phyloP scores from a whole-genome alignment of 2,113 vertebrate genomes.

The Myotis brandtii region DNA sequence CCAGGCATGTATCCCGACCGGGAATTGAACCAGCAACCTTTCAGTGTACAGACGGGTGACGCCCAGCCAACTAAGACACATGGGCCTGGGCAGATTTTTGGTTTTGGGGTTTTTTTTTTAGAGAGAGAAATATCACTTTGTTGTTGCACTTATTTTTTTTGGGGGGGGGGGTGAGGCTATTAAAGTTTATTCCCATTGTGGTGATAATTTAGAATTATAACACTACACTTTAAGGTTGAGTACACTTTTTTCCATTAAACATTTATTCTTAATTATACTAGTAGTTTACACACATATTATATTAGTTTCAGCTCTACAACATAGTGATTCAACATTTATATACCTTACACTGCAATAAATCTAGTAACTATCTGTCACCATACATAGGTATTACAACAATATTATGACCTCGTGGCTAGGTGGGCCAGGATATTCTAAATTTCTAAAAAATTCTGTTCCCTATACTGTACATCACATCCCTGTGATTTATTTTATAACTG shows the following conservation, averaged over 20 bases:
- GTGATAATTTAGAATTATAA: neutral
- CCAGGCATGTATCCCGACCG: neutral
- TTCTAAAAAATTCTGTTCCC: slow-evolving; percentile 19
- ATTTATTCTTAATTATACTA: neutral
- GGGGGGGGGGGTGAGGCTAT: neutral
- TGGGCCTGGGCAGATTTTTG: too few relatives aligned
- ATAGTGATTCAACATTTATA: neutral
- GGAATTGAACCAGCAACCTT: neutral
- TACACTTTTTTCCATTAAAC: neutral
- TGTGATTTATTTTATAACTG: neutral
- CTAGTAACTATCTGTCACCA: neutral
- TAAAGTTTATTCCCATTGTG: neutral
- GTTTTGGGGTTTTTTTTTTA: too few relatives aligned
- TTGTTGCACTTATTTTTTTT: too few relatives aligned
- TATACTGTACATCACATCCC: neutral
- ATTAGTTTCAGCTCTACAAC: neutral
- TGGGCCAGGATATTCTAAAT: neutral
- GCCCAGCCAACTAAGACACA: too few relatives aligned
- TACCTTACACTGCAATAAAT: neutral
- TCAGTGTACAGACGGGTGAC: too few relatives aligned
- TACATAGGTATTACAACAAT: neutral
- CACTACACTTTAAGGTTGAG: neutral
- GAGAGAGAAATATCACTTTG: too few relatives aligned
- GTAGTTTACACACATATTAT: neutral
- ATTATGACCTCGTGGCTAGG: neutral